These are phyloP conservation scores for Apodemia mormo DNA, from an alignment of 2,888 invertebrate genomes.

Conservation along the genomic window DNA sequence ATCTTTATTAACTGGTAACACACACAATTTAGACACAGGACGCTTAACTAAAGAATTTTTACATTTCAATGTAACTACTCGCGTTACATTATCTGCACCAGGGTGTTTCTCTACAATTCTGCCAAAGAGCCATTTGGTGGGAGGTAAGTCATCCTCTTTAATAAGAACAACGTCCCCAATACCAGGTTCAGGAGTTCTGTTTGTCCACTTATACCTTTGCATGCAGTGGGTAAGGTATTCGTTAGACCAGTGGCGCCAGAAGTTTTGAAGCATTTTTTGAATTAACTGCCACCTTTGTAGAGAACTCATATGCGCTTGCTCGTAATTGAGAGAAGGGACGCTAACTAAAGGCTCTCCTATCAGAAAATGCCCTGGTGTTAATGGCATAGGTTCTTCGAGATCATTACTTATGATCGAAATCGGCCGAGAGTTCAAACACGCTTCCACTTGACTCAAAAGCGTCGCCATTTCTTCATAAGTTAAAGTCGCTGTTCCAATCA, in stretches of 20 bases:
- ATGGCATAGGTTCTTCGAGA: neutral
- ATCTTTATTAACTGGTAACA: neutral
- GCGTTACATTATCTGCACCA: slow-evolving; percentile 35
- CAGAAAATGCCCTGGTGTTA: neutral
- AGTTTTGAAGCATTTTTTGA: neutral
- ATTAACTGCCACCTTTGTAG: neutral
- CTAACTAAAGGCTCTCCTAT: slow-evolving; percentile 6
- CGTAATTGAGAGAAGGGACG: neutral
- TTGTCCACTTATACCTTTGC: slow-evolving; percentile 34
- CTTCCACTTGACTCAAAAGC: neutral
- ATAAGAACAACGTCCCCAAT: slow-evolving; percentile 36
- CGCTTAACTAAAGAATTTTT: neutral
- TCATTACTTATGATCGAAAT: neutral
- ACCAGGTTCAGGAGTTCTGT: slow-evolving; percentile 29
- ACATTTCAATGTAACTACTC: slow-evolving; percentile 31
- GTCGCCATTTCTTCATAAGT: neutral
- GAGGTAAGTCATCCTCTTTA: slow-evolving; percentile 37
- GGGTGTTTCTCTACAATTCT: slow-evolving; percentile 35
- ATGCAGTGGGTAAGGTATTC: neutral
- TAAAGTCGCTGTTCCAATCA: neutral
- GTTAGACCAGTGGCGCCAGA: neutral
- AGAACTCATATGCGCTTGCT: neutral
- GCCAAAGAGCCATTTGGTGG: slow-evolving; percentile 35
- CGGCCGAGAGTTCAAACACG: slow-evolving; percentile 3
- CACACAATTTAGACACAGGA: neutral